These are phyloP conservation scores for Triops longicaudatus DNA, from an alignment of 1,140 invertebrate species.

Conservation along the genomic window DNA sequence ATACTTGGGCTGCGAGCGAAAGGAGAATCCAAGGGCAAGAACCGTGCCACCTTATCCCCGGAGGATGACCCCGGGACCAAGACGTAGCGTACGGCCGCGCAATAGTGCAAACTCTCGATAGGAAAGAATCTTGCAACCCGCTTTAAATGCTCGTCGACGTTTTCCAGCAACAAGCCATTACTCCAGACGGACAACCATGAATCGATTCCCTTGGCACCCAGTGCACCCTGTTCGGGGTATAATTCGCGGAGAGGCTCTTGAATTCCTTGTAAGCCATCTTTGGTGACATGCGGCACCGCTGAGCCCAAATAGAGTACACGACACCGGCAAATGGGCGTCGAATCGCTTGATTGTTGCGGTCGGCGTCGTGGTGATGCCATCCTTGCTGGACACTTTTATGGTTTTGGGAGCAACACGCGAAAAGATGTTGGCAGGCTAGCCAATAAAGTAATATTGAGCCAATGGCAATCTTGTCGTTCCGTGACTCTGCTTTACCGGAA, in stretches of 20 bases:
- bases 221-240: constrained; percentile 84
- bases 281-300: constrained; percentile 92
- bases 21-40: constrained; percentile 91
- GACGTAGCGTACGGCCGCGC: constrained; percentile 85
- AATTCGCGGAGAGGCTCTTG: constrained; percentile 91
- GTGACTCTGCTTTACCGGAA: background rate
- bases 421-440: background rate
- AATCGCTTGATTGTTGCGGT: constrained; percentile 35
- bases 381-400: constrained; percentile 9
- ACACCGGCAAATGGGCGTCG: constrained; percentile 89
- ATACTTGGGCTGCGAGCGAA: constrained; percentile 78
- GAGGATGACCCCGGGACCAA: constrained; percentile 48
- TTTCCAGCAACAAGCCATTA: constrained; percentile 90
- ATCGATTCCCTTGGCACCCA: constrained; percentile 82
- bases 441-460: background rate
- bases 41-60: constrained; percentile 56
- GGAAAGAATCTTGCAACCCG: constrained; percentile 94
- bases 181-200: constrained; percentile 96
- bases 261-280: constrained; percentile 93
- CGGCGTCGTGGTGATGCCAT: constrained; percentile 10
- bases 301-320: constrained; percentile 96
- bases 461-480: background rate
- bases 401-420: background rate
- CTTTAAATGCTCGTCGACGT: constrained; percentile 90
- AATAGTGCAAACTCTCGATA: constrained; percentile 92